A percentile compares a stretch with the other conserved stretches of the same genome.
Conservation (phyloP, 2,888 invertebrate species). For the Lobophora halterata region DNA sequence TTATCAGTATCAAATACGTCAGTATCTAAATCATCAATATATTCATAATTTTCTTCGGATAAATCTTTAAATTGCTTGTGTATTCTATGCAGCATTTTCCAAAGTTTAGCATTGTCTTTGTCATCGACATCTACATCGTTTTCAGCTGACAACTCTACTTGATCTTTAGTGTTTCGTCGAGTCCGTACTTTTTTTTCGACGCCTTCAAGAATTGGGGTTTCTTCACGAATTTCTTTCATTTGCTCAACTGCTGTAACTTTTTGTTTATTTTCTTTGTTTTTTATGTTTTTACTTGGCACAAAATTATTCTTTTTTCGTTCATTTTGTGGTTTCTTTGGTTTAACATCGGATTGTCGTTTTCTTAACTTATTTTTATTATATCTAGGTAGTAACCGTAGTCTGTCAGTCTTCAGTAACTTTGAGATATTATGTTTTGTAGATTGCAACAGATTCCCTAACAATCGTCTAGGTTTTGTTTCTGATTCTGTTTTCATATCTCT, state of each 20-base stretch:
- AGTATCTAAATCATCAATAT: slow-evolving; percentile 26
- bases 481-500: slow-evolving; percentile 24
- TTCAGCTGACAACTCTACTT: slow-evolving; percentile 37
- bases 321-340: slow-evolving; percentile 2
- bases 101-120: slow-evolving; percentile 42
- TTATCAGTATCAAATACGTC: slow-evolving; percentile 25
- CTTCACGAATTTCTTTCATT: slow-evolving; percentile 14
- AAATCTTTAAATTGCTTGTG: slow-evolving; percentile 47
- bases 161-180: slow-evolving; percentile 27
- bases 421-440: slow-evolving; percentile 28
- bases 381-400: slow-evolving; percentile 24
- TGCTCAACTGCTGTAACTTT: slow-evolving; percentile 18
- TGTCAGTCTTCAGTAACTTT: slow-evolving; percentile 27
- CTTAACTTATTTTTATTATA: slow-evolving; percentile 16
- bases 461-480: slow-evolving; percentile 35
- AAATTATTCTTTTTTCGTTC: slow-evolving; percentile 5
- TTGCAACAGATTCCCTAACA: slow-evolving; percentile 39
- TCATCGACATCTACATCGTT: slow-evolving; percentile 48
- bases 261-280: slow-evolving; percentile 19
- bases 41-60: slow-evolving; percentile 36
- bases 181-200: slow-evolving; percentile 17
- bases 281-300: not conserved
- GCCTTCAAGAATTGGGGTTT: slow-evolving; percentile 7
- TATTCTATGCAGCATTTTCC: slow-evolving; percentile 51
- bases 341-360: slow-evolving; percentile 13